Base-by-base conservation (phyloP, 2,888 invertebrate species). In the Pseudanteris insignis region DNA sequence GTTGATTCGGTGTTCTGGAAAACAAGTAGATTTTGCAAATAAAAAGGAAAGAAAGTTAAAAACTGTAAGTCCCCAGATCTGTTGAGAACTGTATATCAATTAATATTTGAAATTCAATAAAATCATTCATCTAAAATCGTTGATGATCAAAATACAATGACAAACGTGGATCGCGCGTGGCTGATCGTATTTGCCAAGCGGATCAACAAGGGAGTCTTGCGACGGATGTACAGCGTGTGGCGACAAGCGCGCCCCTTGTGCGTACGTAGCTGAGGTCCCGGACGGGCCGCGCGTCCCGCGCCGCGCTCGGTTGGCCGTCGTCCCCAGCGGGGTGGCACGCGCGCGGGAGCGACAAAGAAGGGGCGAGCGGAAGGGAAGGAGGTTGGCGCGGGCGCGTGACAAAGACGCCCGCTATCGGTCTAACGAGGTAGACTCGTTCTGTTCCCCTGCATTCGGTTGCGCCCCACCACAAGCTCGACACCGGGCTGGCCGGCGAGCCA, bases 401-500 rank as follows among this genome's bases (percentile, higher is more conserved):
- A n/a, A 2, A n/a, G 30, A 28, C 53, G 48, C 14, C 41, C 55
- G 63, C 48, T 46, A 48, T 53, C 60, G 57, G 37, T 34, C 47
- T 36, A 48, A 38, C 53, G 67, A 68, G 65, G 74, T 75, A 76
- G 77, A 77, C 76, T 77, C 77, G 76, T 73, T 75, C 77, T 76
- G 76, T 75, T 75, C 63, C 63, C 29, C 44, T 51, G 15, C 51
- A 21, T 47, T 44, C 8, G 40, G 18, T 68, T 74, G 75, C 71
- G 71, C 75, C 67, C 40, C 21, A 5, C 21, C 21, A 5, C 29
- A 43, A 13, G 12, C 15, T 38, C 18, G 26, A 62, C 65, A 65
- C 67, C 67, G 41, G 68, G 67, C 73, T 76, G 71, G 74, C 74
- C 72, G 71, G 77, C 77, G 77, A 78, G 75, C 78, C 76, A 63